Percentiles rank a stretch among this genome's conserved stretches.
phyloP scores from a whole-genome alignment of 92 coral and sea anemone genomes.

The Montipora capitata region DNA sequence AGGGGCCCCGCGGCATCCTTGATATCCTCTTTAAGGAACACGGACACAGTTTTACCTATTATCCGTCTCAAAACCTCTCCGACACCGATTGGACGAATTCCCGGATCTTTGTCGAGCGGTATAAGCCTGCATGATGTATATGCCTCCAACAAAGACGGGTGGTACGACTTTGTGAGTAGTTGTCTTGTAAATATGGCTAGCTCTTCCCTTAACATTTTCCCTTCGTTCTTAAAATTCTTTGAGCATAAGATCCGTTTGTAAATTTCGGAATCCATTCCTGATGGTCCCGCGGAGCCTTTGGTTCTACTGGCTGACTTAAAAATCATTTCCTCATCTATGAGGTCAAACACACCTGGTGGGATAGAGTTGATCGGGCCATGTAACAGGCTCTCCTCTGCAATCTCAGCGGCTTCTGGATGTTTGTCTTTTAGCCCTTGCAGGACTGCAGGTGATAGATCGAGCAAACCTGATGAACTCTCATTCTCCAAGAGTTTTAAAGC shows the following conservation, averaged over 20 bases:
- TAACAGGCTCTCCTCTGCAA: slow-evolving; percentile 30
- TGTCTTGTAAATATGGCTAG: slow-evolving; percentile 35
- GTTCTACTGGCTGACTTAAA: slow-evolving; percentile 30
- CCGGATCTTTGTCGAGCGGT: slow-evolving; percentile 21
- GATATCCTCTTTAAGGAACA: slow-evolving; percentile 16
- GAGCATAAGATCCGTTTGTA: slow-evolving; percentile 60
- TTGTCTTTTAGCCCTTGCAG: slow-evolving; percentile 45
- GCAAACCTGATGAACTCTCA: slow-evolving; percentile 42
- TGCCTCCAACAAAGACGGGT: slow-evolving; percentile 46
- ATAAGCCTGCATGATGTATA: slow-evolving; percentile 49
- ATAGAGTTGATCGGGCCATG: neutral
- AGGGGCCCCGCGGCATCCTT: no score
- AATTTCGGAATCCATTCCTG: slow-evolving; percentile 65
- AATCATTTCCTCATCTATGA: slow-evolving; percentile 19
- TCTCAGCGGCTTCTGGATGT: slow-evolving; percentile 21
- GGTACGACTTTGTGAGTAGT: slow-evolving; percentile 36
- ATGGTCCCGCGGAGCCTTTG: slow-evolving; percentile 63
- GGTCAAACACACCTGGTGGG: neutral
- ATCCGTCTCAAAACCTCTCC: slow-evolving; percentile 52
- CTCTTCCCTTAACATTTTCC: slow-evolving; percentile 46
- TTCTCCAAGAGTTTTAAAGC: no score
- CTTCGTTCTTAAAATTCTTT: slow-evolving; percentile 48
- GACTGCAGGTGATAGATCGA: neutral
- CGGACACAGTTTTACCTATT: slow-evolving; percentile 30
- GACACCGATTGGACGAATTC: slow-evolving; percentile 46